Conservation (phyloP, 2,113 vertebrate genomes). For the Eira barbara region DNA sequence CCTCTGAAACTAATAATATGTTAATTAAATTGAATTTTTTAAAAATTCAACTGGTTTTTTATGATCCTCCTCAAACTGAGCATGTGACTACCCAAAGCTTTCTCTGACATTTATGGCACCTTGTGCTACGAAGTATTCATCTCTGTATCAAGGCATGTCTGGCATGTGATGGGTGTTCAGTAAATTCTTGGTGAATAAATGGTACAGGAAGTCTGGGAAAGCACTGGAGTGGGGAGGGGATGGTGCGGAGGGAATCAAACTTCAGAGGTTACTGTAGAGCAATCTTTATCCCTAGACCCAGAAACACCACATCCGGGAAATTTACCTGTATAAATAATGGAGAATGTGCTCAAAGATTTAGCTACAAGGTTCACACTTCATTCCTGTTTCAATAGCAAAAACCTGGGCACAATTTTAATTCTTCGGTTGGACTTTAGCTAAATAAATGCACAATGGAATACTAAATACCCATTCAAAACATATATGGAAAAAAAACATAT, state of each 20-base stretch:
- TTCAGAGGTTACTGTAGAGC: not conserved
- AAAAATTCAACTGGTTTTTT: not conserved
- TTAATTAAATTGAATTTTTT: not conserved
- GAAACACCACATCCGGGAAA: not conserved
- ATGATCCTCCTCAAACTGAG: not conserved
- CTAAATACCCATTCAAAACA: constrained; percentile 5
- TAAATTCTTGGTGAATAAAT: not conserved
- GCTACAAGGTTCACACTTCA: not conserved
- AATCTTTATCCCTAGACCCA: not conserved
- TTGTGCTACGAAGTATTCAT: not conserved
- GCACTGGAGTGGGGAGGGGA: not conserved
- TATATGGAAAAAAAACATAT: not conserved
- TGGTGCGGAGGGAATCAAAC: not conserved
- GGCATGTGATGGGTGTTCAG: not conserved
- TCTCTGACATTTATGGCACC: not conserved
- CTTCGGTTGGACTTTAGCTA: not conserved
- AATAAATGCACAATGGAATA: not conserved
- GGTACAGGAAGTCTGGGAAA: not conserved
- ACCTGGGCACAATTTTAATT: not conserved
- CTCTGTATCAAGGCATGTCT: not conserved
- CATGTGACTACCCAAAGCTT: not conserved
- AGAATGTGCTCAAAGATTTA: constrained; percentile 8
- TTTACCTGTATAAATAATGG: not conserved
- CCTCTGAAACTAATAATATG: not conserved
- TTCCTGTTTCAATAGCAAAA: constrained; percentile 8